A percentile compares a stretch with the other conserved stretches of the same genome.
Conservation (phyloP, 2,113 vertebrate genomes). For the Vimba vimba region DNA sequence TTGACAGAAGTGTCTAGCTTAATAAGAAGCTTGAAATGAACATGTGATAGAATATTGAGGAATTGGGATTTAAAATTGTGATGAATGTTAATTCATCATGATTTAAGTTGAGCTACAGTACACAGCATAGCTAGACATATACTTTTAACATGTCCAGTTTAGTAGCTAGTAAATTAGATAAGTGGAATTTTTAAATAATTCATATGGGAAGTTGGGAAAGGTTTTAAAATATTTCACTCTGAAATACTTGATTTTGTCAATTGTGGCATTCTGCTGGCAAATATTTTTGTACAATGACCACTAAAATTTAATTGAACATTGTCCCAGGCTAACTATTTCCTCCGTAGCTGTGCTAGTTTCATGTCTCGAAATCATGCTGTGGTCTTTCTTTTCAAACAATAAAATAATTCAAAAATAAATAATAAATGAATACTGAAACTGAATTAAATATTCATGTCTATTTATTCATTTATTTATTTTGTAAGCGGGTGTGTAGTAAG, state of each 20-base stretch:
- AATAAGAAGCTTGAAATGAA: not conserved
- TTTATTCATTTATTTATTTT: not conserved
- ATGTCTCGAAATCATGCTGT: not conserved
- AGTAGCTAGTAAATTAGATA: not conserved
- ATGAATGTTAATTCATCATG: not conserved
- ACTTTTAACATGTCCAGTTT: not conserved
- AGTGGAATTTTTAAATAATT: not conserved
- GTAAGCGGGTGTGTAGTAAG: not conserved
- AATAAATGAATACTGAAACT: not conserved
- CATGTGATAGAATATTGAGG: not conserved
- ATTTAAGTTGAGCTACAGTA: not conserved
- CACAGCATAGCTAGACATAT: not conserved
- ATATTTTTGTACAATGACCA: too few species aligned
- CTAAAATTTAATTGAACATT: too few species aligned
- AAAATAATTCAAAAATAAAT: not conserved
- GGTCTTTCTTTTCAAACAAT: not conserved
- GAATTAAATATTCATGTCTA: not conserved
- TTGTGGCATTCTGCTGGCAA: not conserved
- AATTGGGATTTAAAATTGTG: not conserved
- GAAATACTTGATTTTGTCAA: not conserved
- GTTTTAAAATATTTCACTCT: not conserved
- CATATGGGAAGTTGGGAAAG: not conserved
- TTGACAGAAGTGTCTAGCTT: not conserved
- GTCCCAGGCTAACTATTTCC: not conserved
- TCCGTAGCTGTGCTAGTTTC: not conserved